Evolutionary conservation across 2,888 invertebrate species (phyloP), one percentile per base, ranked within the genome.

Genomic region (Rotaria magnacalcarata): DNA sequence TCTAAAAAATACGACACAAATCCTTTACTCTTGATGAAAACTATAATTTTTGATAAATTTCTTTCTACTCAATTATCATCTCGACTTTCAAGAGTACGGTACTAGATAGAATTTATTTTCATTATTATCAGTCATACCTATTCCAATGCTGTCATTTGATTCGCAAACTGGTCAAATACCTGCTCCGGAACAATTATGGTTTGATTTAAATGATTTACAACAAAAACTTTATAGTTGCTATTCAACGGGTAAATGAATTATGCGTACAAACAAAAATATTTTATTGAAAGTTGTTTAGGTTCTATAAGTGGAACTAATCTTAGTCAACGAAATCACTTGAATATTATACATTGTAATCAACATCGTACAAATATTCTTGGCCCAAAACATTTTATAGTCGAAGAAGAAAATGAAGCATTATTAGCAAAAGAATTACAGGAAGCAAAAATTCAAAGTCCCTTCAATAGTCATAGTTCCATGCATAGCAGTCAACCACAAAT

Each of bases 281-380:
- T 2, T 34, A 24, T 16, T 34, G 2, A 0, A 34, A 11, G 0
- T 52, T 52, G 11, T 52, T 0, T 16, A 67, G 67, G 67, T 41
- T 67, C 67, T 27, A 34, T 67, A 34, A 34, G 10, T 34, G 67
- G 67, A 34, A 67, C 67, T 19, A 34, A 67, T 67, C 19, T 16
- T 67, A 7, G 27, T 67, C 67, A 67, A 67, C 14, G 5, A 34
- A 67, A 67, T 27, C 67, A 67, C 16, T 67, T 67, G 16, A 67
- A 67, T 34, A 1, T 67, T 7, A 67, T 34, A 16, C 67, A 67
- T 67, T 34, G 34, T 16, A 67, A 67, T 67, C 34, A 34, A 67
- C 34, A 67, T 67, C 67, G 67, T n/a, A 80, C 80, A 80, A 80
- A 80, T 80, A 80, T 80, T n/a, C 80, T 80, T n/a, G 80, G 80